Evolutionary conservation across 2,888 invertebrate genomes (phyloP), one percentile per base, ranked within the genome.

Genomic region (Cistogaster globosa): DNA sequence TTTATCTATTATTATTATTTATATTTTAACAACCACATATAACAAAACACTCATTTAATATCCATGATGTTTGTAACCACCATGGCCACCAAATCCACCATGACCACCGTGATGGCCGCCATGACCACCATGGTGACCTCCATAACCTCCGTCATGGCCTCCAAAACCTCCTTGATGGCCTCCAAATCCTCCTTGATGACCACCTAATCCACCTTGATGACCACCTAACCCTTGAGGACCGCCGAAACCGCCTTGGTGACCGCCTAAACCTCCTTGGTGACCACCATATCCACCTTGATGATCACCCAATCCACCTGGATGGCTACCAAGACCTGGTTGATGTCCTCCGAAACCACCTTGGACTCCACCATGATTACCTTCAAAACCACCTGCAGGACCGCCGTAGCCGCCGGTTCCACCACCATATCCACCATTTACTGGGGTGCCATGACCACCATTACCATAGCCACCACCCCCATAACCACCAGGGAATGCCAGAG

Each of bases 401-500:
- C 42, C 42, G 2, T 12, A 42, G 11, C 42, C 42, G 12, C 42
- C 42, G 12, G 8, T 45, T 18, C 67, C 26, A n/a, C 69, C 69
- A 22, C 75, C 69, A 48, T 62, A 60, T 60, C 74, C 63, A 0
- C 36, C 55, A n/a, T 72, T 57, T 9, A 42, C 55, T 55, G 38
- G 26, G 14, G 60, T 4, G 9, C n/a, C 42, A 45, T 63, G 16
- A 2, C 42, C 42, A 9, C 18, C 32, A 20, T 6, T 22, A 55
- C 75, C 53, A 51, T 72, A 42, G 12, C 53, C 79, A 14, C 51
- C 42, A 32, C 51, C 45, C 18, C 81, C 81, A 51, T 74, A 81
- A 62, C 69, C 77, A 60, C 84, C 69, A 0, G 88, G 88, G 22
- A 75, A n/a, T 8, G 89, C 88, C 51, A 88, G 20, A 22, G 84